Evolutionary conservation across 2,113 vertebrate genomes (phyloP), one percentile per base, ranked within the genome.

Genomic region (Heloderma charlesbogerti): DNA sequence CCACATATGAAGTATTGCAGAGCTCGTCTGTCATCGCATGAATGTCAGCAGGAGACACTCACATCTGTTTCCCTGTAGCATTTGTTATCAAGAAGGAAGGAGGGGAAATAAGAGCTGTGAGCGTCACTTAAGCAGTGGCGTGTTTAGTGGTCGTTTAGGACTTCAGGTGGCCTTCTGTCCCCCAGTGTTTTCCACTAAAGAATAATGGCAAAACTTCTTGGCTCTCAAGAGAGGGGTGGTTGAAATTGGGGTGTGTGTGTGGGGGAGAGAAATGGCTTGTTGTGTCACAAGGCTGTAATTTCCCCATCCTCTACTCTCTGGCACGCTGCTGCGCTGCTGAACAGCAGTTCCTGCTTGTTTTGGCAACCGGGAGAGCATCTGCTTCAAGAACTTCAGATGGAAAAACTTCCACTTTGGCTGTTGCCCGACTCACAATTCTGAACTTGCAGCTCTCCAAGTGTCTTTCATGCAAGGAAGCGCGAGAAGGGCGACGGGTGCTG

Each of bases 1-100:
- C 96, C 97, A 94, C 96, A 95, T 88, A 72, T 85, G 95, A 92
- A 96, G 95, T 84, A 93, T 92, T 94, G 91, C 79, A 90, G 93
- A 97, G 94, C 90, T 57, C 0, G 69, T 94, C 96, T 97, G 95
- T 96, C 96, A 96, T 94, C 90, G 25, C 92, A 87, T 0, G 3
- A 79, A n/a, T 93, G 94, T 96, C 92, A 94, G 87, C 0, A 71
- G 94, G 95, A 90, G 10, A 92, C 75, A 74, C 88, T 77, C 92
- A 54, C 97, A 97, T 94, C 95, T 97, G 97, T 92, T 97, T 96
- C 90, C 95, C 89, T 1, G 0, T 0, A 45, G 89, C 27, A 5
- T 91, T 10, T 69, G 87, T 66, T 91, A n/a, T 60, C n/a, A 1
- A 81, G 77, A 51, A 81, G 22, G 87, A 51, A 79, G 51, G 57